A percentile compares a stretch with the other conserved stretches of the same genome.
Conservation (phyloP, 2,113 vertebrate genomes). For the Ciconia stormi region DNA sequence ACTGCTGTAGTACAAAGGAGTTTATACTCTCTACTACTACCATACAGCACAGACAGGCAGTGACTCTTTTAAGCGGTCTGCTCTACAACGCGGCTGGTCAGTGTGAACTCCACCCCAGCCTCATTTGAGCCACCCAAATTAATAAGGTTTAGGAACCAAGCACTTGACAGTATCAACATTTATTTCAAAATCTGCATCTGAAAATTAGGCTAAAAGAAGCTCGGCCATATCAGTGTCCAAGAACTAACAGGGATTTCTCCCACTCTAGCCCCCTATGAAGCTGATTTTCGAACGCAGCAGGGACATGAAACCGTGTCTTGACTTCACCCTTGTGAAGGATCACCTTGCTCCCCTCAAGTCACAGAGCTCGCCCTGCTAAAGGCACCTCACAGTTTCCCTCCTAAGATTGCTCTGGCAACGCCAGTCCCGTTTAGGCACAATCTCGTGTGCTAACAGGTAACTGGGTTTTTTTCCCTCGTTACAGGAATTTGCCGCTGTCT, state of each 20-base stretch:
- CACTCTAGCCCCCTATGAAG: background rate
- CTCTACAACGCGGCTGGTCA: rapidly evolving
- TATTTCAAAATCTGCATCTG: background rate
- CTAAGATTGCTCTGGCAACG: background rate
- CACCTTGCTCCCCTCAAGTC: background rate
- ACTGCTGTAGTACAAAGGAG: background rate
- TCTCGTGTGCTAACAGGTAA: background rate
- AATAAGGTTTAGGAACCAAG: background rate
- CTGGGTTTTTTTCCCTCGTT: background rate
- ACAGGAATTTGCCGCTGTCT: background rate
- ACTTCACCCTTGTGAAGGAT: background rate
- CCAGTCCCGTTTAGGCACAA: background rate
- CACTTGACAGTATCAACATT: too few species aligned
- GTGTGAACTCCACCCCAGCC: background rate
- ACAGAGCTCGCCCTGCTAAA: background rate
- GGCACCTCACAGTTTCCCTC: background rate
- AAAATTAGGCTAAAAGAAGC: background rate
- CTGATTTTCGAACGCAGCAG: background rate
- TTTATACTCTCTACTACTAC: background rate
- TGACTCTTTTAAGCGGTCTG: background rate
- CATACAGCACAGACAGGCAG: background rate
- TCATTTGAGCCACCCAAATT: background rate
- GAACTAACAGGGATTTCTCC: background rate
- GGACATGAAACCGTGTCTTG: background rate
- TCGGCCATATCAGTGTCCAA: rapidly evolving